Conservation (phyloP, 2,888 invertebrate species). For the Drosophila longiperda region DNA sequence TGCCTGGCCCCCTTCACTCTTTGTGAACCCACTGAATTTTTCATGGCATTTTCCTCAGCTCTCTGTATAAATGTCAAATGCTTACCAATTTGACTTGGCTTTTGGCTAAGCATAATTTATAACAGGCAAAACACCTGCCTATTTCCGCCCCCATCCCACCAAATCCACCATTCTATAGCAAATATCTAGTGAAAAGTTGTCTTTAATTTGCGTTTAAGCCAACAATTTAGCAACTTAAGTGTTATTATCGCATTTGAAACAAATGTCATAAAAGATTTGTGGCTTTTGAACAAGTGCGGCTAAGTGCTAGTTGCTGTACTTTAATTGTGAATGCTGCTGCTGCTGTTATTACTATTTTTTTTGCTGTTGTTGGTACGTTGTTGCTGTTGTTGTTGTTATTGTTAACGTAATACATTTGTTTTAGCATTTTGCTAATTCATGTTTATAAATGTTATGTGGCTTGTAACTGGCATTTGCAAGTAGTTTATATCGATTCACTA, state of each 20-base stretch:
- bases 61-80: conserved; percentile 77
- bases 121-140: conserved; percentile 55
- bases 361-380: conserved; percentile 9
- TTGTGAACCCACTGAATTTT: conserved; percentile 39
- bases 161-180: neutral
- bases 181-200: conserved; percentile 51
- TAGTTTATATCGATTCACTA: conserved; percentile 30
- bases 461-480: conserved; percentile 49
- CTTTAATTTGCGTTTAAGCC: conserved; percentile 71
- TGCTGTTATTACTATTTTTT: conserved; percentile 7
- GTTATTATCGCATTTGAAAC: conserved; percentile 75
- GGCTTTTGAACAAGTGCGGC: conserved; percentile 65
- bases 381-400: conserved; percentile 15
- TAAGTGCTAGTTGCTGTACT: conserved; percentile 70
- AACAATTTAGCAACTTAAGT: conserved; percentile 75
- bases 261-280: conserved; percentile 75
- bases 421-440: conserved; percentile 54
- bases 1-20: neutral
- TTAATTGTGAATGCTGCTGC: conserved; percentile 31
- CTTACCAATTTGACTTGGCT: conserved; percentile 78
- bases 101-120: conserved; percentile 75
- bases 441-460: conserved; percentile 46
- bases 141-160: conserved; percentile 3
- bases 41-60: conserved; percentile 56
- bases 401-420: conserved; percentile 25